A percentile compares a stretch with the other conserved stretches of the same genome.
Conservation (phyloP, 2,797 vertebrate genomes). For the Esox lucius region DNA sequence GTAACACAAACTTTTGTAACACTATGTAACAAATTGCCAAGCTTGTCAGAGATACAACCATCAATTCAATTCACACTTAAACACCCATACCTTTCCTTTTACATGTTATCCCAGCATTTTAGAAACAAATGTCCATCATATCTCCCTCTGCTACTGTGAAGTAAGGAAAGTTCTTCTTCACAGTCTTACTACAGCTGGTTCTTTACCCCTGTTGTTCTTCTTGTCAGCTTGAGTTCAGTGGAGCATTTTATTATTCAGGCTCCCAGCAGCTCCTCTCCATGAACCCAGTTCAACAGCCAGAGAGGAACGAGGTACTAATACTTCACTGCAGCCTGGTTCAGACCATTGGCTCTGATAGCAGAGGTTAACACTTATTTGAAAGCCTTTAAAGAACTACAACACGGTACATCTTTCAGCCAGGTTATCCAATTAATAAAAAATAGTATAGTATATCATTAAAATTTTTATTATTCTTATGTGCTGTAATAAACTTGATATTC, state of each 20-base stretch:
- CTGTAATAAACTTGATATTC: not conserved
- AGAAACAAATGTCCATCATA: not conserved
- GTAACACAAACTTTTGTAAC: not conserved
- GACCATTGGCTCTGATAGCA: not conserved
- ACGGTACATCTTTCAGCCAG: not conserved
- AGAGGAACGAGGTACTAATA: constrained; percentile 32
- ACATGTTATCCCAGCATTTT: not conserved
- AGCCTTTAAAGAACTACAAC: not conserved
- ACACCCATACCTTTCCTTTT: not conserved
- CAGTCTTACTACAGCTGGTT: constrained; percentile 46
- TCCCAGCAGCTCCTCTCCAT: constrained; percentile 55
- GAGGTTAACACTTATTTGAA: not conserved
- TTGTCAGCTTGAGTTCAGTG: constrained; percentile 62
- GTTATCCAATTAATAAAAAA: not conserved
- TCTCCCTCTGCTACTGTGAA: constrained; percentile 21
- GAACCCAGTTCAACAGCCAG: constrained; percentile 63
- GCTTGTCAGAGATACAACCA: not conserved
- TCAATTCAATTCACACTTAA: not conserved
- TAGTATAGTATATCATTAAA: constrained; percentile 1
- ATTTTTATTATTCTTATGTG: not conserved
- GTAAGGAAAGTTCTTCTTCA: constrained; percentile 24
- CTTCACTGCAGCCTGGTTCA: constrained; percentile 19
- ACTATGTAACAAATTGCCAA: not conserved
- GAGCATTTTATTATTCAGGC: constrained; percentile 71
- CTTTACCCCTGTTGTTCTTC: constrained; percentile 57